Evolutionary conservation across 2,888 invertebrate species (phyloP), one percentile per base, ranked within the genome.

Genomic region (Diaperis boleti): DNA sequence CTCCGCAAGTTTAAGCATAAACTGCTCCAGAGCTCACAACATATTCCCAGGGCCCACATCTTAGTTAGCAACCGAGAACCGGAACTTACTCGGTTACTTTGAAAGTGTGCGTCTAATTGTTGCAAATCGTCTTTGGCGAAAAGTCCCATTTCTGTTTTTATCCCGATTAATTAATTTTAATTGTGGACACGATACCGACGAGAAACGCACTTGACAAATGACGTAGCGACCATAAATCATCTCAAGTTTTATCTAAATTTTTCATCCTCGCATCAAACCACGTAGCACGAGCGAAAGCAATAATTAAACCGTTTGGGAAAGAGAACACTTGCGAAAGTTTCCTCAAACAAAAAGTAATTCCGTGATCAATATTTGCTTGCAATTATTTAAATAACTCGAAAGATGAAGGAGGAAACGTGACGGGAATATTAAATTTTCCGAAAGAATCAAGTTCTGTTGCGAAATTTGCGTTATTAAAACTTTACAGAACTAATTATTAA

Each of bases 201-300:
- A 29, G 20, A 52, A 57, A 59, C 35, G 52, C 63, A 22, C 29
- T 59, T 63, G 63, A 63, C 63, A 63, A 63, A 63, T 63, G 63
- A 63, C 59, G 54, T 47, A 54, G 45, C 59, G 13, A 17, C 39
- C 54, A 63, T 63, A 63, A 63, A 63, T 63, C 63, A 63, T 63
- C 39, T 35, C 63, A 54, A 56, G 59, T 63, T 63, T 59, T 59
- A 63, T 59, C 59, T 59, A 59, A 59, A 63, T 63, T 63, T 63
- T 63, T 63, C 63, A 59, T 59, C 54, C 52, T 52, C 45, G 54
- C 45, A 59, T 59, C 50, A 49, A 59, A 47, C 18, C 14, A 42
- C 15, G 8, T 15, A 39, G 20, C 57, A 35, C 35, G 47, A 37
- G 22, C 47, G 33, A 35, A 11, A 35, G 50, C 13, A 35, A 50